These are phyloP conservation scores for Endotricha flammealis DNA, from an alignment of 2,888 invertebrate genomes.

Conservation along the genomic window DNA sequence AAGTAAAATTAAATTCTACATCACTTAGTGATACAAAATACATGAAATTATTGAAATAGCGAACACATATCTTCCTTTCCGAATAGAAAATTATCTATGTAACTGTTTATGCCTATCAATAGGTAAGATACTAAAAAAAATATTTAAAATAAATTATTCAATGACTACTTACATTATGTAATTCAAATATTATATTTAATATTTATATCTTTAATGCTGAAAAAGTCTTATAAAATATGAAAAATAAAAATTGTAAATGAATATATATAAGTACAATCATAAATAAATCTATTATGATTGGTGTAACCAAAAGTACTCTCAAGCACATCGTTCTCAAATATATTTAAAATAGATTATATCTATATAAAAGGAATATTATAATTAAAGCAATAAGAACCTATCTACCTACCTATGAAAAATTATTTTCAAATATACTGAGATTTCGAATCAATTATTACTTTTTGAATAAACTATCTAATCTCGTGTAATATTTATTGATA, in stretches of 20 bases:
- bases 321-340: too few species aligned
- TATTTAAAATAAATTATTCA: constrained; percentile 33
- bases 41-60: constrained; percentile 43
- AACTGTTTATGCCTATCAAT: constrained; percentile 50
- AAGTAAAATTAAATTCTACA: constrained; percentile 23
- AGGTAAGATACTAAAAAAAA: constrained; percentile 34
- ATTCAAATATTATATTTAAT: constrained; percentile 24
- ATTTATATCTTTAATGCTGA: constrained; percentile 12
- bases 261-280: too few species aligned
- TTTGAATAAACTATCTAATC: too few species aligned
- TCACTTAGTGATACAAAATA: constrained; percentile 57
- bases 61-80: constrained; percentile 63
- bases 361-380: too few species aligned
- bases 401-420: too few species aligned
- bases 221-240: not conserved
- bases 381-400: too few species aligned
- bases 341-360: too few species aligned
- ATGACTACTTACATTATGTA: constrained; percentile 28
- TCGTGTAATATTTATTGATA: too few species aligned
- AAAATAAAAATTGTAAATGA: constrained; percentile 15
- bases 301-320: too few species aligned
- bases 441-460: too few species aligned
- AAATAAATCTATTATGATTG: too few species aligned
- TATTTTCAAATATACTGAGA: too few species aligned
- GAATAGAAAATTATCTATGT: constrained; percentile 40